Evolutionary conservation across 2,888 invertebrate species (phyloP), one percentile per base, ranked within the genome.

Genomic region (Zygothrica quintamaculata): DNA sequence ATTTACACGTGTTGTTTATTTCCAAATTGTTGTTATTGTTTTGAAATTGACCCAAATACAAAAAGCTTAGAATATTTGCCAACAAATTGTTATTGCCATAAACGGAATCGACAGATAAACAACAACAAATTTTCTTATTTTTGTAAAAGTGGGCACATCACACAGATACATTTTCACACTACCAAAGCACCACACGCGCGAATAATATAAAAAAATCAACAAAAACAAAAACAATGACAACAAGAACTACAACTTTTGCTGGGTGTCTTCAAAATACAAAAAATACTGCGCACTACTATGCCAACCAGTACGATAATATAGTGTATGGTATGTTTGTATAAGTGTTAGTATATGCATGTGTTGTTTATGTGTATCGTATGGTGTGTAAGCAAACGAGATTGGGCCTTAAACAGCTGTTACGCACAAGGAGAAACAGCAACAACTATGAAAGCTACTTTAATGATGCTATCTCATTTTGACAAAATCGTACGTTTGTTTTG

Each of bases 401-500:
- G 64, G 58, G 69, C 84, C 85, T 73, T 84, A 60, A 61, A 64
- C 85, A 85, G 76, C 85, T 85, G 84, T 65, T 75, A 70, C 59
- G 51, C 70, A 65, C 18, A 44, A 64, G 64, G 36, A 37, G 55
- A 37, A 59, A 16, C 51, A 37, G 34, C 44, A 76, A 48, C 47
- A 74, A 52, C 48, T 53, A 67, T 65, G 53, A 67, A 64, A 65
- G 69, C 58, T 46, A 29, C 42, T 43, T 37, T n/a, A 60, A 61
- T 70, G 44, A 55, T 67, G 70, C 79, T 72, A 69, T 84, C 89
- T 87, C 88, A 65, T 71, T 89, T 85, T 74, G 52, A 39, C 89
- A 88, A 89, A 89, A 89, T 90, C 90, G 86, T 79, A 90, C 84
- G 90, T 87, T 85, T 87, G 77, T 81, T 87, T 76, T 78, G 82